A percentile compares a stretch with the other conserved stretches of the same genome.
Evolutionary conservation across 2,888 invertebrate species (phyloP).

Genomic region (Euphydryas editha): DNA sequence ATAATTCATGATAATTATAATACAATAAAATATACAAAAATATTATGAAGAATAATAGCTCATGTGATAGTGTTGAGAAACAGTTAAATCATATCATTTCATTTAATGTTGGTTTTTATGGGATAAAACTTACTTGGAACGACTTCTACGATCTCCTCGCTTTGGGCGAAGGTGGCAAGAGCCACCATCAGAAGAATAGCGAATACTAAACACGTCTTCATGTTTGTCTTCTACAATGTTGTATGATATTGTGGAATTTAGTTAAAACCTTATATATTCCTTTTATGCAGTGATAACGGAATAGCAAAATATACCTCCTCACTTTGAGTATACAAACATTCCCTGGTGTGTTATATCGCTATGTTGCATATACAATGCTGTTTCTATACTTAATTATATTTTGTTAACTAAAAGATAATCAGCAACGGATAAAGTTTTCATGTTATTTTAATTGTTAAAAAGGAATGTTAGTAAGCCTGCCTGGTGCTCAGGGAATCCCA

Average conservation of each 20-base stretch:
- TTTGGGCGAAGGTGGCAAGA: slow-evolving; percentile 31
- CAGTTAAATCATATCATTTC: no score
- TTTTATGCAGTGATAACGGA: background rate
- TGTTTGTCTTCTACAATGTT: slow-evolving; percentile 42
- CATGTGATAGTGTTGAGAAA: no score
- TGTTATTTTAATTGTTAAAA: background rate
- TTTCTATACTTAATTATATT: background rate
- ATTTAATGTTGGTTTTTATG: no score
- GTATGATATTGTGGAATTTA: background rate
- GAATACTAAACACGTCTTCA: slow-evolving; percentile 56
- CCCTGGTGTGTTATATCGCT: background rate
- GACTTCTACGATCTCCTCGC: slow-evolving; percentile 12
- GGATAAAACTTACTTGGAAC: slow-evolving; percentile 16
- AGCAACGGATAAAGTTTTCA: background rate
- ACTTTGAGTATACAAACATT: background rate
- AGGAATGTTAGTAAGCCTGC: background rate
- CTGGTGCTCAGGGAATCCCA: background rate
- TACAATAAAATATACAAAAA: no score
- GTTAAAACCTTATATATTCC: slow-evolving; percentile 9
- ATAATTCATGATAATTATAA: no score
- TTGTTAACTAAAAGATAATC: background rate
- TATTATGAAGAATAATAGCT: no score
- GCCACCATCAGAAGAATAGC: slow-evolving; percentile 49
- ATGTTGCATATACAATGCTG: slow-evolving; percentile 3
- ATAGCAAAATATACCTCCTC: background rate